Evolutionary conservation across 2,113 vertebrate species (phyloP).

Genomic region (Leptosomus discolor): DNA sequence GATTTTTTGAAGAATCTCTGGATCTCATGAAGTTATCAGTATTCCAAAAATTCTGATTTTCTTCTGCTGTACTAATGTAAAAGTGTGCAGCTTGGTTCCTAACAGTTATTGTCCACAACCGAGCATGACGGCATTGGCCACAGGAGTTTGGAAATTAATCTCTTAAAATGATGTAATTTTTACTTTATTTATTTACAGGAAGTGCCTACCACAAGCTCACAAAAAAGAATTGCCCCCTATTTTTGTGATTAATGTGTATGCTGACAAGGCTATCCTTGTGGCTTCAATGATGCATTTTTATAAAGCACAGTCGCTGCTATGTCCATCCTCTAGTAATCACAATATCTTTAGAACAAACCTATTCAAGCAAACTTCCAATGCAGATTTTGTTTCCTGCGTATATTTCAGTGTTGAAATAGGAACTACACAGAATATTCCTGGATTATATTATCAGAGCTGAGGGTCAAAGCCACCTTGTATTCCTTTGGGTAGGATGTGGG

Average conservation of each 20-base stretch:
- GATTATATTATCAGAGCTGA: conserved; percentile 68
- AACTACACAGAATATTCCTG: neutral
- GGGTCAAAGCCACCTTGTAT: conserved; percentile 80
- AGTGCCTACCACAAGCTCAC: neutral
- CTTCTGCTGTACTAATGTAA: neutral
- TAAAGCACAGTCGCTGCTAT: neutral
- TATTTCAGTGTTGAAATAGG: conserved; percentile 74
- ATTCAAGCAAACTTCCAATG: conserved; percentile 49
- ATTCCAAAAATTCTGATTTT: neutral
- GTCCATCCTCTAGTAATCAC: conserved; percentile 22
- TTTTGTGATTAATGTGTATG: neutral
- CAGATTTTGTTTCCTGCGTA: conserved; percentile 60
- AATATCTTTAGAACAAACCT: conserved; percentile 67
- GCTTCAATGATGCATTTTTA: neutral
- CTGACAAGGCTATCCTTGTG: neutral
- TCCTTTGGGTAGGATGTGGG: conserved; percentile 78
- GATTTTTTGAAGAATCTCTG: neutral
- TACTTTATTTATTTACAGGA: neutral
- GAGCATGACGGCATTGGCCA: neutral
- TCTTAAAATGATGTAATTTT: neutral
- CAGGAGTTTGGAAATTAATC: neutral
- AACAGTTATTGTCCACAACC: neutral
- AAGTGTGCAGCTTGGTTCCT: neutral
- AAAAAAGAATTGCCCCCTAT: rapidly evolving
- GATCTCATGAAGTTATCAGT: neutral